A percentile compares a stretch with the other conserved stretches of the same genome.
phyloP scores from a whole-genome alignment of 2,113 vertebrate genomes.

The Polypterus bichir region DNA sequence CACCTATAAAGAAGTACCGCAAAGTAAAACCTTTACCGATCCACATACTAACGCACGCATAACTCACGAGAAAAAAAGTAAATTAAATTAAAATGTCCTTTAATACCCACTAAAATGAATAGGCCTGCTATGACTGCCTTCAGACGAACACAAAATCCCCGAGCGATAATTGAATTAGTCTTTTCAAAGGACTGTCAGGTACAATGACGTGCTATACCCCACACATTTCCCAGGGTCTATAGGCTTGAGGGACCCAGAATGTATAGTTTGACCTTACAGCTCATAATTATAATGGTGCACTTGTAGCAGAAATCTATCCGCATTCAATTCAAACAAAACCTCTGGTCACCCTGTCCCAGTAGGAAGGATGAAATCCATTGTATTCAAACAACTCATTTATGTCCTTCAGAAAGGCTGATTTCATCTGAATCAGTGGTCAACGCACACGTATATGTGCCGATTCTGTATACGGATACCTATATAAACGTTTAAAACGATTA shows the following conservation, averaged over 20 bases:
- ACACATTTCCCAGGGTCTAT: slow-evolving; percentile 59
- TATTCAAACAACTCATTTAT: slow-evolving; percentile 70
- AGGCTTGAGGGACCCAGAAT: slow-evolving; percentile 65
- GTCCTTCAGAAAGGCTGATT: slow-evolving; percentile 60
- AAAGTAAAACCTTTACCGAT: too few relatives aligned
- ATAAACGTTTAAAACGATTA: too few relatives aligned
- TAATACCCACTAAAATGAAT: slow-evolving; percentile 38
- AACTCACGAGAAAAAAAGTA: too few relatives aligned
- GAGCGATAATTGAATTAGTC: slow-evolving; percentile 61
- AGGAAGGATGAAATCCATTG: slow-evolving; percentile 64
- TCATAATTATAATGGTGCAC: slow-evolving; percentile 59
- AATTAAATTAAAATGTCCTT: neutral
- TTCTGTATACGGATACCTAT: too few relatives aligned
- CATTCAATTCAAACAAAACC: slow-evolving; percentile 69
- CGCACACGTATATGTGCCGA: too few relatives aligned
- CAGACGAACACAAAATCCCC: slow-evolving; percentile 49
- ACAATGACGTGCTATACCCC: slow-evolving; percentile 57
- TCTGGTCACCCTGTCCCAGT: slow-evolving; percentile 64
- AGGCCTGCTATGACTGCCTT: slow-evolving; percentile 33
- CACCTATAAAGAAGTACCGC: too few relatives aligned
- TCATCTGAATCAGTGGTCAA: slow-evolving; percentile 40
- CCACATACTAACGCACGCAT: neutral
- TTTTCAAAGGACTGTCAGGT: slow-evolving; percentile 64
- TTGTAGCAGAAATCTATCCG: slow-evolving; percentile 66
- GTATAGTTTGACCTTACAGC: slow-evolving; percentile 66